Base-by-base conservation (phyloP, 2,888 invertebrate species). In the Gymnocheta viridis region DNA sequence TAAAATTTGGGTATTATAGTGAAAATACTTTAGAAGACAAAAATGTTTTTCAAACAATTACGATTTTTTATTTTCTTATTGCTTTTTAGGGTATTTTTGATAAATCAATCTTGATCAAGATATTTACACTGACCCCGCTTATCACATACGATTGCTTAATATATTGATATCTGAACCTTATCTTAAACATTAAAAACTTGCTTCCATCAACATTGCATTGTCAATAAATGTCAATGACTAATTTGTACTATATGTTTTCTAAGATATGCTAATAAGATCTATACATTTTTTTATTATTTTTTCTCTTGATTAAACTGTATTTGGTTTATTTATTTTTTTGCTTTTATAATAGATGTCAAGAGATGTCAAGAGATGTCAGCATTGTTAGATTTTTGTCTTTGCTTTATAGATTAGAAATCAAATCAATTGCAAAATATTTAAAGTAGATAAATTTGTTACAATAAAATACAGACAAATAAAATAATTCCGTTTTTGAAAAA, bases 191-290 rank as follows among this genome's bases (percentile, higher is more conserved):
- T 64, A 32, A 35, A 66, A 83, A 67, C 76, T 66, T 54, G 76
- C 72, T 79, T 66, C 24, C 70, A 67, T 76, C 70, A 66, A 72
- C 83, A 41, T 80, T 72, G 70, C 64, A 80, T 58, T 80, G 83
- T 83, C 83, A 83, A 80, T 76, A 66, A 60, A 70, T 72, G 83
- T 80, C 83, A 83, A 60, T 58, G 58, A 80, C 66, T 83, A 80
- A 83, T 83, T 83, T 83, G 83, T 83, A 51, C 49, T 70, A 22
- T 49, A 44, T 32, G 9, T 60, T 82, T 67, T 41, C 54, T 60
- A 10, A 69, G 62, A 78, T 62, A 82, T 82, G 73, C 67, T 70
- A 73, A 82, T 82, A 67, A 72, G 64, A 78, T 73, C 62, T 62
- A 51, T 35, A 14, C 47, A 19, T 54, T 6, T 29, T 62, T 58